phyloP scores from a whole-genome alignment of 1,140 invertebrate species.

The Brachionus paranguensis region DNA sequence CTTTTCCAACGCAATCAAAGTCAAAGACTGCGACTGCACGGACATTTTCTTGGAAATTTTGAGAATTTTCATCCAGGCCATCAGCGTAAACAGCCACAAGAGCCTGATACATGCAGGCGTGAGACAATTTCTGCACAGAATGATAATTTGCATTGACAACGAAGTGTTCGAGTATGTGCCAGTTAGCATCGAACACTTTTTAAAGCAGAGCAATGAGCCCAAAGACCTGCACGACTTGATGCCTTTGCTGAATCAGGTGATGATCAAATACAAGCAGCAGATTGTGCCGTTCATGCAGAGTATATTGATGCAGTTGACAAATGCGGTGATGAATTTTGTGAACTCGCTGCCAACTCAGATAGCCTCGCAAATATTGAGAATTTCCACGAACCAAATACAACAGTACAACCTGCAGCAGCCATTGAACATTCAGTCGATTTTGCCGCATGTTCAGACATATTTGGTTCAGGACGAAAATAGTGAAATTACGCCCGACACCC shows the following conservation, averaged over 20 bases:
- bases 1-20: conserved; percentile 60
- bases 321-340: conserved; percentile 27
- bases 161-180: conserved; percentile 61
- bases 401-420: not conserved
- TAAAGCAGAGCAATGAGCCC: conserved; percentile 56
- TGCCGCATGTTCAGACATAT: not conserved
- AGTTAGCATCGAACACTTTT: conserved; percentile 56
- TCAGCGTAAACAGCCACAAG: conserved; percentile 55
- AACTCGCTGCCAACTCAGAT: conserved; percentile 5
- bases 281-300: conserved; percentile 8
- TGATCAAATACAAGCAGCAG: conserved; percentile 59
- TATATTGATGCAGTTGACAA: conserved; percentile 46
- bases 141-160: conserved; percentile 62
- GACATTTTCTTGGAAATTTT: conserved; percentile 58
- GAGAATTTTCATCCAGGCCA: conserved; percentile 57
- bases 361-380: not conserved
- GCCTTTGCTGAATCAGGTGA: conserved; percentile 61
- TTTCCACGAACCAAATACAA: conserved; percentile 15
- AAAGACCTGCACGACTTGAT: conserved; percentile 61
- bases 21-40: conserved; percentile 59
- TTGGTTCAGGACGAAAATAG: conserved; percentile 24
- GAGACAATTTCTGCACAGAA: conserved; percentile 61
- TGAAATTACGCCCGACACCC: conserved; percentile 19
- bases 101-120: conserved; percentile 53
- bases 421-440: not conserved